Conservation (phyloP, 2,797 vertebrate genomes). For the Ctenochaetus hawaiiensis region DNA sequence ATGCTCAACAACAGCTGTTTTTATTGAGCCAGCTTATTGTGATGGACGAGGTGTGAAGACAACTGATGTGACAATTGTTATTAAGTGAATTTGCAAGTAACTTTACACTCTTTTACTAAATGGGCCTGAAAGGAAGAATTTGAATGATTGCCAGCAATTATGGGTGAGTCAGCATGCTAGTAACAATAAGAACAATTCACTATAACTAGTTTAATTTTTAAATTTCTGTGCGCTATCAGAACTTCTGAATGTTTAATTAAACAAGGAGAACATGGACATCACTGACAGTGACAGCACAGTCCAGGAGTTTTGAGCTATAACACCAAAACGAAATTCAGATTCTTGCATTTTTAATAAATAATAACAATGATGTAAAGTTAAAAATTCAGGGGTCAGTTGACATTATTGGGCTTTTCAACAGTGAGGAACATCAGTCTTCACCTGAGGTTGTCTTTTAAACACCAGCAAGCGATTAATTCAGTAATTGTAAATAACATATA, state of each 20-base stretch:
- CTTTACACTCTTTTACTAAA: slow-evolving; percentile 40
- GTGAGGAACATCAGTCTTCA: too few species aligned
- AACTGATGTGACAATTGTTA: slow-evolving; percentile 34
- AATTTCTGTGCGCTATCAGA: too few species aligned
- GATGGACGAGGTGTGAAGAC: slow-evolving; percentile 22
- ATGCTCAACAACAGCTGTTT: slow-evolving; percentile 30
- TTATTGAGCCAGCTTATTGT: slow-evolving; percentile 38
- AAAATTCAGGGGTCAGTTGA: background rate
- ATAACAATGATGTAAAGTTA: background rate
- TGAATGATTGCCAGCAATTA: slow-evolving; percentile 30
- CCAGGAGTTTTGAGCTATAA: background rate
- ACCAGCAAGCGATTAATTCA: too few species aligned
- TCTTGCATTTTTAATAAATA: slow-evolving; percentile 4
- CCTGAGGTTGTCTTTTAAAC: too few species aligned
- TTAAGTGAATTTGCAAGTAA: slow-evolving; percentile 34
- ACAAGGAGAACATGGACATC: background rate
- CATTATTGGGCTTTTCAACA: too few species aligned
- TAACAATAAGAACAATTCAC: slow-evolving; percentile 22
- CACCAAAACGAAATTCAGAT: background rate
- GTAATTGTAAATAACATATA: too few species aligned
- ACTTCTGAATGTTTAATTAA: too few species aligned
- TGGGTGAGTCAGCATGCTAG: background rate
- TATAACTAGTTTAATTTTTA: background rate
- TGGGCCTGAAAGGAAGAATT: slow-evolving; percentile 29
- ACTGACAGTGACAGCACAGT: background rate